Conservation (phyloP, 2,888 invertebrate species). For the Drepana falcataria region DNA sequence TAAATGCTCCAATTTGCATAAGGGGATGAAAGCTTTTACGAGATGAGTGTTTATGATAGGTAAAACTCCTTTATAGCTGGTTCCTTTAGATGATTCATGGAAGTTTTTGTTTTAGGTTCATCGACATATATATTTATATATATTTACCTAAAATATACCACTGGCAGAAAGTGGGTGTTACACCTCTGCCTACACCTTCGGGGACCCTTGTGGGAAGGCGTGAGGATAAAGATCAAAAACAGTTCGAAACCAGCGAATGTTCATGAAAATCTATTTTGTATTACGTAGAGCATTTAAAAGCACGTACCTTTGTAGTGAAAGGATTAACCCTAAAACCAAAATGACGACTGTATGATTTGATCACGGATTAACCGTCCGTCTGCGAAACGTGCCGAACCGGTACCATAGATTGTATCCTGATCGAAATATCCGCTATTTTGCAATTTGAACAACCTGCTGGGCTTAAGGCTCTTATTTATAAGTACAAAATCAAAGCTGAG, state of each 20-base stretch:
- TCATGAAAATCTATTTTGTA: not conserved
- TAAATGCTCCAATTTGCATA: conserved; percentile 67
- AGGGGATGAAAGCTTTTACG: conserved; percentile 59
- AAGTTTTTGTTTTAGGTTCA: not conserved
- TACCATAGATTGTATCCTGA: conserved; percentile 39
- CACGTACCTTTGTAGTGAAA: conserved; percentile 2
- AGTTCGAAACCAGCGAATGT: too few relatives aligned
- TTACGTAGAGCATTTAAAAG: not conserved
- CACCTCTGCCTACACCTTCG: too few relatives aligned
- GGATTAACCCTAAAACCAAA: conserved; percentile 14
- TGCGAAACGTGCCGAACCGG: conserved; percentile 50
- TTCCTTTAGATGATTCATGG: conserved; percentile 8
- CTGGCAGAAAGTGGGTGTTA: too few relatives aligned
- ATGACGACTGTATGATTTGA: conserved; percentile 11
- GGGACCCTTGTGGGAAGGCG: too few relatives aligned
- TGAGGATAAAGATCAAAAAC: too few relatives aligned
- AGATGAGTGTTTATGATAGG: conserved; percentile 64
- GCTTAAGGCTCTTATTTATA: not conserved
- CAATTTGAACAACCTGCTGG: conserved; percentile 43
- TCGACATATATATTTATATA: too few relatives aligned
- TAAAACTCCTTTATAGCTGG: conserved; percentile 9
- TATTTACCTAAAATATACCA: too few relatives aligned
- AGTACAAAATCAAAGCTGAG: too few relatives aligned
- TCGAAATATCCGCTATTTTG: conserved; percentile 30
- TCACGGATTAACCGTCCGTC: conserved; percentile 14